A percentile compares a stretch with the other conserved stretches of the same genome.
phyloP scores from a whole-genome alignment of 1,140 invertebrate species.

The Diabrotica virgifera region DNA sequence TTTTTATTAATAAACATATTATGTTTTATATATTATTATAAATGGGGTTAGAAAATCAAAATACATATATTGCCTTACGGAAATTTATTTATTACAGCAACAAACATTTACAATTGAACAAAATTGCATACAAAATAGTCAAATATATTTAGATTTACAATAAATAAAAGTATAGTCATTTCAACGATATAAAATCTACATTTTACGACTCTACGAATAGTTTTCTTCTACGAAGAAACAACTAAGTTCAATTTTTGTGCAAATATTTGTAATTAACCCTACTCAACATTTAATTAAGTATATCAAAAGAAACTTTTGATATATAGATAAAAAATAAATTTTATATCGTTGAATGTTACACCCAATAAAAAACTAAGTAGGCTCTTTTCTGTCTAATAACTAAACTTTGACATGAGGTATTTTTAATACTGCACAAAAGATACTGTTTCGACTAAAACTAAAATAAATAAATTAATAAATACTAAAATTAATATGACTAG shows the following conservation, averaged over 20 bases:
- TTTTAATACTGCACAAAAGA: constrained; percentile 9
- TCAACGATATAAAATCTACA: background rate
- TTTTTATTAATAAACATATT: too few species aligned
- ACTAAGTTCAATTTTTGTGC: too few species aligned
- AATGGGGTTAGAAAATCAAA: too few species aligned
- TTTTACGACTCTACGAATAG: too few species aligned
- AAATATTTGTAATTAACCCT: too few species aligned
- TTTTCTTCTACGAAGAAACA: too few species aligned
- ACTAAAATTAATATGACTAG: constrained; percentile 10
- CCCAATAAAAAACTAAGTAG: constrained; percentile 1
- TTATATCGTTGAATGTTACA: too few species aligned
- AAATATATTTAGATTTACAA: background rate
- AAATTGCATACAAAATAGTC: constrained; percentile 15
- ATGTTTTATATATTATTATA: too few species aligned
- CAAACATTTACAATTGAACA: constrained; percentile 20
- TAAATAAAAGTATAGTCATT: constrained; percentile 5
- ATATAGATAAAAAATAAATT: too few species aligned
- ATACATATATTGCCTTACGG: background rate
- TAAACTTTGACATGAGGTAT: background rate
- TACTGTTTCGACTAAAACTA: background rate
- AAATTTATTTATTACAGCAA: constrained; percentile 21
- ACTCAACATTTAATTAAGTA: too few species aligned
- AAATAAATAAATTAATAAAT: constrained; percentile 19
- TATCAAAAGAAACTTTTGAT: too few species aligned
- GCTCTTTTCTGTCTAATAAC: background rate